Evolutionary conservation across 2,113 vertebrate species (phyloP).

Genomic region (Pyxicephalus adspersus): DNA sequence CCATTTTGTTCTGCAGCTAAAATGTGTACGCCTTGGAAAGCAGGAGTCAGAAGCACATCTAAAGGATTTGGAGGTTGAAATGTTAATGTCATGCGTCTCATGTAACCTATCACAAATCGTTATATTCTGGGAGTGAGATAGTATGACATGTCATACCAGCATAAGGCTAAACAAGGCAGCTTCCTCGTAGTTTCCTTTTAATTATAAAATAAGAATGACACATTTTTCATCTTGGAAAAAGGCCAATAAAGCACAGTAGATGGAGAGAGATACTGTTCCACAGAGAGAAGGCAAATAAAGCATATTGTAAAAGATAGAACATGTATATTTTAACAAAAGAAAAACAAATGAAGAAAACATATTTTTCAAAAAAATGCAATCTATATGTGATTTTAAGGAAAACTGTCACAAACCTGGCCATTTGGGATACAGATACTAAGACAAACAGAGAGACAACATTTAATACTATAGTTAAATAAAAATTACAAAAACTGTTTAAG

Average conservation of each 20-base stretch:
- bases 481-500: no score
- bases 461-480: no score
- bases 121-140: constrained; percentile 27
- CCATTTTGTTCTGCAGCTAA: constrained; percentile 36
- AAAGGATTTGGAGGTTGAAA: constrained; percentile 42
- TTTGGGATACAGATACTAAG: no score
- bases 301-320: constrained; percentile 5
- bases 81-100: constrained; percentile 48
- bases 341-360: not conserved
- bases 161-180: constrained; percentile 44
- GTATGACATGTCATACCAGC: constrained; percentile 32
- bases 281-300: not conserved
- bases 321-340: constrained; percentile 3
- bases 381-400: no score
- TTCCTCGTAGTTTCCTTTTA: constrained; percentile 32
- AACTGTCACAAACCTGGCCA: no score
- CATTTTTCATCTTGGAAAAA: constrained; percentile 40
- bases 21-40: constrained; percentile 14
- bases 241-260: constrained; percentile 20
- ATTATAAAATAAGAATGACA: constrained; percentile 45
- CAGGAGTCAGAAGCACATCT: constrained; percentile 39
- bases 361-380: no score
- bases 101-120: constrained; percentile 49
- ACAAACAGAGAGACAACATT: no score
- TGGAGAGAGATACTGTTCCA: not conserved